Conservation (phyloP, 2,113 vertebrate genomes). For the Gadus chalcogrammus region DNA sequence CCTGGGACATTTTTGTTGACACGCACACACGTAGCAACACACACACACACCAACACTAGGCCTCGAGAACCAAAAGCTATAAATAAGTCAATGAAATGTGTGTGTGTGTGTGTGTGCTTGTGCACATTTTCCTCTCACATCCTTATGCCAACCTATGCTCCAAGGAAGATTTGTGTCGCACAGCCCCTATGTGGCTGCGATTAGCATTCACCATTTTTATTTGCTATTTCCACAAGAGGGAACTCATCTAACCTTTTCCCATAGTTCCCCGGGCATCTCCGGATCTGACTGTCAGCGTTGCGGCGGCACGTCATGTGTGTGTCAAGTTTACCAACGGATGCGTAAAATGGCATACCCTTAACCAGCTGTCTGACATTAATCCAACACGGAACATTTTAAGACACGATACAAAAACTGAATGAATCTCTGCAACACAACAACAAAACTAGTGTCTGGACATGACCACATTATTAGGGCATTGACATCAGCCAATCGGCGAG, state of each 20-base stretch:
- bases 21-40: conserved; percentile 22
- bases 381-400: too few relatives aligned
- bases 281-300: conserved; percentile 12
- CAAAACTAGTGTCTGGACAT: too few relatives aligned
- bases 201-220: conserved; percentile 38
- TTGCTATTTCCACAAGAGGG: not conserved
- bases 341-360: too few relatives aligned
- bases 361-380: too few relatives aligned
- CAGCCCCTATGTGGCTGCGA: conserved; percentile 2
- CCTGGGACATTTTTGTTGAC: conserved; percentile 62
- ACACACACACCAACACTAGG: conserved; percentile 47
- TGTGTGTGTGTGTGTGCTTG: conserved; percentile 20
- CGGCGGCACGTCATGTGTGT: too few relatives aligned
- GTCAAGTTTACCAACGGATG: too few relatives aligned
- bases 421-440: too few relatives aligned
- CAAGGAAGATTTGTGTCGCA: too few relatives aligned
- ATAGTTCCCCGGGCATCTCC: conserved; percentile 29
- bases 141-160: conserved; percentile 3
- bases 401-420: too few relatives aligned
- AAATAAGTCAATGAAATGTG: conserved; percentile 52
- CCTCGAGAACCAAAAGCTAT: conserved; percentile 39
- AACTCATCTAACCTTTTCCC: conserved; percentile 39
- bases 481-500: too few relatives aligned
- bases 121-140: too few relatives aligned
- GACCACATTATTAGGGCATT: too few relatives aligned